Base-by-base conservation (phyloP, 2,797 vertebrate species). In the Tapirus indicus region DNA sequence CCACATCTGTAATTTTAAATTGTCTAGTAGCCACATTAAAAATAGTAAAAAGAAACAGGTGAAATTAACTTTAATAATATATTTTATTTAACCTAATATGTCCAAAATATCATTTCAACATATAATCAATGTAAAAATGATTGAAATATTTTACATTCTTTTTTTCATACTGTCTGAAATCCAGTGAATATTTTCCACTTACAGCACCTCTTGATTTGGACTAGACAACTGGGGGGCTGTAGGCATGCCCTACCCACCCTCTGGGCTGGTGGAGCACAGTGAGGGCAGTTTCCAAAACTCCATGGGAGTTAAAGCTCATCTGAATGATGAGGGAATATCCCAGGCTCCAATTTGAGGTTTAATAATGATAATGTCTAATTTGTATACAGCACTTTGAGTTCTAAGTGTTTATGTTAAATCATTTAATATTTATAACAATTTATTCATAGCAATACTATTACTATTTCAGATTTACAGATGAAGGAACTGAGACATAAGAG, bases 11-110 rank as follows among this genome's bases (percentile, higher is more conserved):
- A 56, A 90, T 74, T 90, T 64, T 18, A 58, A 86, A 49, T 54
- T 38, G 60, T 56, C 80, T 80, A 49, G 27, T 60, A 77, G 20
- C n/a, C 8, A 69, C 10, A 49, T 32, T 38, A 62, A 47, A 71
- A 64, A 85, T 7, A 49, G 29, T 25, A 56, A 47, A 86, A 79
- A 84, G 25, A 75, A 32, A 66, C 56, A 78, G 17, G 44, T 54
- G 13, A 71, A 78, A 71, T 90, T 47, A 68, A 89, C 54, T 64
- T 72, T 90, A 93, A 60, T 89, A 58, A 58, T 17, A 17, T 20
- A 38, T 69, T 96, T 90, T 56, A 74, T 52, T 93, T 90, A 90
- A 32, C 58, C 41, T 86, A 89, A 56, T 79, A 66, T 14, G 12
- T 35, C 27, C 68, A 84, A 68, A 74, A 41, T 56, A 71, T 29